Percentiles rank a stretch among this genome's conserved stretches.
Conservation (phyloP, 1,140 invertebrate species). For the Sesamia nonagrioides region DNA sequence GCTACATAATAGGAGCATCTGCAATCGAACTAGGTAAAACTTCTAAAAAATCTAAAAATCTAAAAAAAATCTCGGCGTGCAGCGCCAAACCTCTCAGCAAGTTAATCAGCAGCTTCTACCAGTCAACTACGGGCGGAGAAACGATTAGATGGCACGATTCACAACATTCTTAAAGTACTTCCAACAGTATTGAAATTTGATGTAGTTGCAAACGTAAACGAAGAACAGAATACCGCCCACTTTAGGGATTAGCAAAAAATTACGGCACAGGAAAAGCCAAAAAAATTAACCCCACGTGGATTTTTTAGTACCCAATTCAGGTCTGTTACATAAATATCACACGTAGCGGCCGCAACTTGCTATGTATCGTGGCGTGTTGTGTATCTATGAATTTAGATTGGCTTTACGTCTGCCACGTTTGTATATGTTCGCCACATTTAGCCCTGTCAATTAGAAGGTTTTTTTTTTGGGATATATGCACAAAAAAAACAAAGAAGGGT, state of each 20-base stretch:
- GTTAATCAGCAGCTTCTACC: too few relatives aligned
- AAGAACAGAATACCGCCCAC: neutral
- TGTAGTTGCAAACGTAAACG: neutral
- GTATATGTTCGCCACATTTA: too few relatives aligned
- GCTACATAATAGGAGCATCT: too few relatives aligned
- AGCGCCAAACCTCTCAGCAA: too few relatives aligned
- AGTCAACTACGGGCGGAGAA: too few relatives aligned
- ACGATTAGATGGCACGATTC: too few relatives aligned
- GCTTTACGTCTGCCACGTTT: constrained; percentile 11
- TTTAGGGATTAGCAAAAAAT: constrained; percentile 4
- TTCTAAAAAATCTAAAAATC: too few relatives aligned
- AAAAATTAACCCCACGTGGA: neutral
- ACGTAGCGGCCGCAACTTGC: constrained; percentile 26
- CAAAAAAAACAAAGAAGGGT: neutral
- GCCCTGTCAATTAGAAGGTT: neutral
- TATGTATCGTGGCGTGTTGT: constrained; percentile 26
- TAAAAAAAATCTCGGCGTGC: too few relatives aligned
- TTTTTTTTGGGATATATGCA: neutral
- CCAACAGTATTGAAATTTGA: neutral
- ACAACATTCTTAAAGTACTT: neutral
- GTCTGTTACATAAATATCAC: constrained; percentile 34
- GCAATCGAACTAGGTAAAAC: too few relatives aligned
- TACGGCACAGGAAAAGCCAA: neutral
- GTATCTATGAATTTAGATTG: constrained; percentile 46
- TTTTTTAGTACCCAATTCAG: constrained; percentile 21